Evolutionary conservation across 1,140 invertebrate genomes (phyloP), one percentile per base, ranked within the genome.

Genomic region (Papilio xuthus): DNA sequence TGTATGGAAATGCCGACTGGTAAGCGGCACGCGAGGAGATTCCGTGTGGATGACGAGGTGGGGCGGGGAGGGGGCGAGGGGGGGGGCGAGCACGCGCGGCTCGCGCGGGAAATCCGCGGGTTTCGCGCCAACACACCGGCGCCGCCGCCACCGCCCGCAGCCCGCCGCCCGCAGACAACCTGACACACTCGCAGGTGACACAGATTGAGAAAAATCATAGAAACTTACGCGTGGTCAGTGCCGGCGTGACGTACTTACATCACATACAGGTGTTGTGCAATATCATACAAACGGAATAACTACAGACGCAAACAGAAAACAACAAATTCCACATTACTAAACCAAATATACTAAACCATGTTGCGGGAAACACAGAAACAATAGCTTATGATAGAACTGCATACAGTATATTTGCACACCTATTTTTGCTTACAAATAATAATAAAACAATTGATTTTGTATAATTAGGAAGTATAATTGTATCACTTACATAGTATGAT

Each of bases 81-180:
- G 18, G 15, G 47, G 47, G 18, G 18, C 18, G 18, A 18, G 50
- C 47, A 50, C 47, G 47, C 47, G 50, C n/a, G 50, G 50, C n/a
- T 50, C 47, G n/a, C 70, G 37, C 70, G 70, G 70, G 20, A 72
- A 72, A 72, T 47, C 70, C 70, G 23, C 70, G 70, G 70, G 70
- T 72, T 42, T 41, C 41, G 41, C 70, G 70, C 70, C 70, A 72
- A 70, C 18, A 32, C 32, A 23, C n/a, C 20, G 70, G 10, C 20
- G 41, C n/a, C 32, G 10, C 8, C 37, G n/a, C 20, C 20, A 18
- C n/a, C 32, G 10, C 8, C 37, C 26, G 32, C 32, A 23, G 44
- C n/a, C 20, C 20, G 41, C n/a, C 32, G 10, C 8, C 37, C 26
- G 32, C 32, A 23, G 44, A 47, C 44, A 12, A 63, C 13, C 26